Conservation (phyloP, 2,113 vertebrate genomes). For the Saccopteryx leptura region DNA sequence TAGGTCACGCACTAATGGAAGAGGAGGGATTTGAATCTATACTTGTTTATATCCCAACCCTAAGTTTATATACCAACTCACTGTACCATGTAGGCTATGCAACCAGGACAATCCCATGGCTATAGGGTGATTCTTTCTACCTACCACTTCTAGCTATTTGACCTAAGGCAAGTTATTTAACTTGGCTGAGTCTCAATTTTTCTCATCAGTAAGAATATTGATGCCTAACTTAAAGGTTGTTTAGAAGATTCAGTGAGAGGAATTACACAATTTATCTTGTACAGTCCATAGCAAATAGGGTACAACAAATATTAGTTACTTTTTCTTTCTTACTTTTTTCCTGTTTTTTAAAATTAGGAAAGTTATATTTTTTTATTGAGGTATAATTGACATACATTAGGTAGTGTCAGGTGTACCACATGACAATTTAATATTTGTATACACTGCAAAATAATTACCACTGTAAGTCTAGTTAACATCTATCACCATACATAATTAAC, state of each 20-base stretch:
- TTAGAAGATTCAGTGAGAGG: conserved; percentile 8
- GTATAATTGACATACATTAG: background rate
- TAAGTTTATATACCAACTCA: background rate
- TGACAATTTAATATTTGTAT: background rate
- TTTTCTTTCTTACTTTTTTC: background rate
- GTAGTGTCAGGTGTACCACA: background rate
- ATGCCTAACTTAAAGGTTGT: background rate
- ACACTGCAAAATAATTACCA: background rate
- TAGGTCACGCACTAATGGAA: background rate
- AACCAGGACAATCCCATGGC: background rate
- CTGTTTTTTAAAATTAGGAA: background rate
- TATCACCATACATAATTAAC: background rate
- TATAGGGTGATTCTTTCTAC: background rate
- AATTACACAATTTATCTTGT: background rate
- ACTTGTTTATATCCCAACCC: background rate
- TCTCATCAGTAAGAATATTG: background rate
- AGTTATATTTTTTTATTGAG: background rate
- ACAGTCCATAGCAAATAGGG: background rate
- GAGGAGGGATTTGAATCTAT: background rate
- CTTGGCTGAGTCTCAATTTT: background rate
- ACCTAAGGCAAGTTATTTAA: background rate
- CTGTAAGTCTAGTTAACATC: background rate
- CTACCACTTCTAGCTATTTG: background rate
- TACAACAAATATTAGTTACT: background rate
- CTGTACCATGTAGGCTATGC: background rate